Base-by-base conservation (phyloP, 2,797 vertebrate genomes). In the Thaleichthys pacificus region DNA sequence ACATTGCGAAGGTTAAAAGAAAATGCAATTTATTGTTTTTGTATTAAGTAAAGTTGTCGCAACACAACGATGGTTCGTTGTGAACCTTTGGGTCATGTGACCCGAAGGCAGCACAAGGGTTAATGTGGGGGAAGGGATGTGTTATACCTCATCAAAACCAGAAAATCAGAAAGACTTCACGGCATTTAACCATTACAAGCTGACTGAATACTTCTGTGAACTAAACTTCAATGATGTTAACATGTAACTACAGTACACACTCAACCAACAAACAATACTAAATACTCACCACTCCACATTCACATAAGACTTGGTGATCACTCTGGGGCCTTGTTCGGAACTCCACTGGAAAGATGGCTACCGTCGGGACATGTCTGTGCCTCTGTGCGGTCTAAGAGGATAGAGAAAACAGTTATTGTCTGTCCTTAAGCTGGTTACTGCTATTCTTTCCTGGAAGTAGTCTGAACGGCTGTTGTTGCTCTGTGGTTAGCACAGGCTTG, bases 231-330 rank as follows among this genome's bases (percentile, higher is more conserved):
- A 51, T 54, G 3, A 67, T 49, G 15, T 12, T 5, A 54, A 15
- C 38, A 11, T 42, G 32, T 26, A 11, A 38, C 30, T 42, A 6
- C 38, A 42, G 9, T 42, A 42, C 38, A 64, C 17, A n/a, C 19
- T 64, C 19, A 19, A 21, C 30, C n/a, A 14, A 30, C 35, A 15
- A 32, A 15, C 17, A n/a, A 56, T n/a, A 56, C 12, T 19, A 69
- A 75, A 73, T 61, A 82, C 84, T 87, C 78, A 89, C 88, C 80
- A 84, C 82, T 73, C 80, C 84, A 79, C 61, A 56, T 58, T 15
- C 22, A 66, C 15, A 67, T 47, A 63, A n/a, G 72, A 38, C 12
- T 1, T 58, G 28, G 1, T 22, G n/a, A 58, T 57, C 22, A 69
- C 65, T 15, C 38, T 19, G 32, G 14, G 65, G 19, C 28, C 28